Percentiles rank a stretch among this genome's conserved stretches.
Conservation (phyloP, 1,140 invertebrate genomes). For the Delia radicum region DNA sequence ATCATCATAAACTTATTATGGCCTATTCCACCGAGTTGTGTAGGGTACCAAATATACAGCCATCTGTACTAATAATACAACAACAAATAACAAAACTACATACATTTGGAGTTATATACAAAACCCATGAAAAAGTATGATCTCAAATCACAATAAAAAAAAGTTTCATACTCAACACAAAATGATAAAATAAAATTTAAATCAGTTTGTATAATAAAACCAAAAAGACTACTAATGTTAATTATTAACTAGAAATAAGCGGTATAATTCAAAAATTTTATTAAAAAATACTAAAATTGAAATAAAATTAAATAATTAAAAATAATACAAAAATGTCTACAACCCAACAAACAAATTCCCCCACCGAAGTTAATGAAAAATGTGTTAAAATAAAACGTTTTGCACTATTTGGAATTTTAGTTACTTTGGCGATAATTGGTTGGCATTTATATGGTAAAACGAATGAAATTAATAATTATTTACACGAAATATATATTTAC, state of each 20-base stretch:
- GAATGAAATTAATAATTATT: conserved; percentile 22
- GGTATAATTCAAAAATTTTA: background rate
- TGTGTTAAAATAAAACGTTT: conserved; percentile 48
- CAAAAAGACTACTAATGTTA: background rate
- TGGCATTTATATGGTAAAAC: conserved; percentile 50
- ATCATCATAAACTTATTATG: too few relatives aligned
- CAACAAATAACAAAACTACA: too few relatives aligned
- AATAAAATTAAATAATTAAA: background rate
- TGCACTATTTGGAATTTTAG: conserved; percentile 39
- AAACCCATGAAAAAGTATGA: too few relatives aligned
- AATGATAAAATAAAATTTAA: too few relatives aligned
- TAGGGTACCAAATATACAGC: too few relatives aligned
- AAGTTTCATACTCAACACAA: too few relatives aligned
- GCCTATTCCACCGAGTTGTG: too few relatives aligned
- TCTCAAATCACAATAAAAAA: too few relatives aligned
- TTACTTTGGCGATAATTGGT: conserved; percentile 42
- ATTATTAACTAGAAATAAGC: background rate
- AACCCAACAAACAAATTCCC: background rate
- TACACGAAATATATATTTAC: background rate
- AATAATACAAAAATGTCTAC: background rate
- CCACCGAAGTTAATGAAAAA: conserved; percentile 36
- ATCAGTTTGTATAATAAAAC: background rate
- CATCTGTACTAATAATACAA: too few relatives aligned
- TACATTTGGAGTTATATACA: too few relatives aligned
- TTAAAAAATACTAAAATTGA: too few relatives aligned